A percentile compares a stretch with the other conserved stretches of the same genome.
phyloP scores from a whole-genome alignment of 92 coral and sea anemone genomes.

The Epizoanthus stellaris region DNA sequence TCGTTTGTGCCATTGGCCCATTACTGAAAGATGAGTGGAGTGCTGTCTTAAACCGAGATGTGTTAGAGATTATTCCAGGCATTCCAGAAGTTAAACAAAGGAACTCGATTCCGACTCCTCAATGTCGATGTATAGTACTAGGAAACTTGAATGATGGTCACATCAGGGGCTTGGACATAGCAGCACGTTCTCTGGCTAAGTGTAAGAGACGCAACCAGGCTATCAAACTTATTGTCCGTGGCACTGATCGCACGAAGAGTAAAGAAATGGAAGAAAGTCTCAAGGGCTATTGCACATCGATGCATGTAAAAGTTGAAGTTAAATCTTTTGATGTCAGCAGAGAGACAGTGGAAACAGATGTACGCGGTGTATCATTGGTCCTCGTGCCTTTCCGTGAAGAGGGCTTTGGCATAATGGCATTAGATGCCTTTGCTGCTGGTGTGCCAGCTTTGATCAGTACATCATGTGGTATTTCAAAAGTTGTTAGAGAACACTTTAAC shows the following conservation, averaged over 20 bases:
- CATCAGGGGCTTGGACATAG: constrained; percentile 37
- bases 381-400: constrained; percentile 57
- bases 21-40: no score
- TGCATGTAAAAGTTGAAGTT: constrained; percentile 43
- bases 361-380: constrained; percentile 65
- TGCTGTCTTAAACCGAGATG: no score
- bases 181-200: constrained; percentile 38
- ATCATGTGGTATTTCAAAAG: constrained; percentile 53
- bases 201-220: constrained; percentile 40
- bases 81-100: no score
- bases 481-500: constrained; percentile 45
- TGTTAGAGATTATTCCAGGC: no score
- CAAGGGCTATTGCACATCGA: neutral
- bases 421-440: constrained; percentile 62
- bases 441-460: constrained; percentile 56
- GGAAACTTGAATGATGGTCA: constrained; percentile 37
- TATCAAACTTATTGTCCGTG: constrained; percentile 54
- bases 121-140: constrained; percentile 55
- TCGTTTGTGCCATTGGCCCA: no score
- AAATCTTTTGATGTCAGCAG: constrained; percentile 57
- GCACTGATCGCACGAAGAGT: constrained; percentile 41
- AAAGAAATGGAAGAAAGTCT: constrained; percentile 28
- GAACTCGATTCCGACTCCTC: no score
- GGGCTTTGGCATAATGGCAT: constrained; percentile 58
- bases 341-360: constrained; percentile 52